A percentile compares a stretch with the other conserved stretches of the same genome.
Conservation (phyloP, 1,140 invertebrate species). For the Samia ricini region DNA sequence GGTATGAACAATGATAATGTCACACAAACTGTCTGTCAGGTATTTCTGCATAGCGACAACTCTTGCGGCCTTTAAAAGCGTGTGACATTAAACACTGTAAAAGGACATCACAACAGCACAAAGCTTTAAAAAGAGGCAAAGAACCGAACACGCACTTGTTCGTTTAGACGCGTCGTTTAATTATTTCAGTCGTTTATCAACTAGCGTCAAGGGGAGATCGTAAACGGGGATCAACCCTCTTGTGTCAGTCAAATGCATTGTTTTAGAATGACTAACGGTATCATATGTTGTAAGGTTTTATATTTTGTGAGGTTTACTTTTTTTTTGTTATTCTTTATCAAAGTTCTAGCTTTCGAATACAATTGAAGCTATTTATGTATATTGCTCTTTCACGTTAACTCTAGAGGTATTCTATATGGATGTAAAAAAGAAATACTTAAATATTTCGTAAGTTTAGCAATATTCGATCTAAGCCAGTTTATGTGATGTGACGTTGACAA, state of each 20-base stretch:
- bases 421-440: too few relatives aligned
- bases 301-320: too few relatives aligned
- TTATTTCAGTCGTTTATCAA: constrained; percentile 11
- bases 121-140: neutral
- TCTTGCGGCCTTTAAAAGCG: neutral
- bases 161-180: constrained; percentile 6
- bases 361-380: too few relatives aligned
- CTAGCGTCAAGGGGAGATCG: neutral
- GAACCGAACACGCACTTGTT: constrained; percentile 7
- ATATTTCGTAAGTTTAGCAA: too few relatives aligned
- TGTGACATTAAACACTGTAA: neutral
- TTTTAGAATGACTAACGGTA: neutral
- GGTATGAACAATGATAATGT: too few relatives aligned
- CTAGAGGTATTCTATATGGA: too few relatives aligned
- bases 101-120: neutral
- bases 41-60: neutral
- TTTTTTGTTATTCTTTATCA: too few relatives aligned
- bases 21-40: neutral
- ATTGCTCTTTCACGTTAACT: too few relatives aligned
- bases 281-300: too few relatives aligned
- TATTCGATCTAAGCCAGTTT: too few relatives aligned
- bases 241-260: neutral
- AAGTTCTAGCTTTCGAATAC: too few relatives aligned
- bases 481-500: too few relatives aligned
- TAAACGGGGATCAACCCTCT: neutral